Percentiles rank a stretch among this genome's conserved stretches.
These are phyloP conservation scores for Athetis lepigone DNA, from an alignment of 2,888 invertebrate species.

Conservation along the genomic window DNA sequence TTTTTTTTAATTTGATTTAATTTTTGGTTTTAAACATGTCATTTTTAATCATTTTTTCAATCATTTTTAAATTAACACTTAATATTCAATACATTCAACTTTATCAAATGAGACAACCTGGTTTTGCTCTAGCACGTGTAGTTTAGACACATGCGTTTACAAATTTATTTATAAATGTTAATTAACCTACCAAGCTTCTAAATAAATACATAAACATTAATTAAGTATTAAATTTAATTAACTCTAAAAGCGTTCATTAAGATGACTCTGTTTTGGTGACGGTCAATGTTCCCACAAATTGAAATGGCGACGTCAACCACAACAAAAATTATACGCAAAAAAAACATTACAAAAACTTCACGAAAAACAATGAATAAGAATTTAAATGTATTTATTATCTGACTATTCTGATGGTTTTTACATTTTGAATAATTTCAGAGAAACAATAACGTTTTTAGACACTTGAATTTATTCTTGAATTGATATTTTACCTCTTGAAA, in stretches of 20 bases:
- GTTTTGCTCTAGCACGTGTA: too few species aligned
- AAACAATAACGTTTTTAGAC: not conserved
- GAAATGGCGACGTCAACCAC: constrained; percentile 29
- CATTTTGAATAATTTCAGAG: not conserved
- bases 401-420: constrained; percentile 2
- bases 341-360: constrained; percentile 13
- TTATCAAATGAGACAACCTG: too few species aligned
- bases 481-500: too few species aligned
- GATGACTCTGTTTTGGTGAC: constrained; percentile 20
- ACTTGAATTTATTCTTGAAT: too few species aligned
- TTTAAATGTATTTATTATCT: constrained; percentile 11
- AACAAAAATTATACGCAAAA: constrained; percentile 19
- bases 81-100: too few species aligned
- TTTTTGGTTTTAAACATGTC: too few species aligned
- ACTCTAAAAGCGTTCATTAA: constrained; percentile 25
- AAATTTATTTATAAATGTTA: too few species aligned
- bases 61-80: too few species aligned
- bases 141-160: too few species aligned
- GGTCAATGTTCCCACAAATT: constrained; percentile 53
- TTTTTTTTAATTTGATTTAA: too few species aligned
- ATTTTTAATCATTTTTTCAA: too few species aligned
- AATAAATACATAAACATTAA: constrained; percentile 19
- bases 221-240: constrained; percentile 28
- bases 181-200: too few species aligned
- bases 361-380: constrained; percentile 14